Evolutionary conservation across 2,888 invertebrate genomes (phyloP), one percentile per base, ranked within the genome.

Genomic region (Platypus cylindrus): DNA sequence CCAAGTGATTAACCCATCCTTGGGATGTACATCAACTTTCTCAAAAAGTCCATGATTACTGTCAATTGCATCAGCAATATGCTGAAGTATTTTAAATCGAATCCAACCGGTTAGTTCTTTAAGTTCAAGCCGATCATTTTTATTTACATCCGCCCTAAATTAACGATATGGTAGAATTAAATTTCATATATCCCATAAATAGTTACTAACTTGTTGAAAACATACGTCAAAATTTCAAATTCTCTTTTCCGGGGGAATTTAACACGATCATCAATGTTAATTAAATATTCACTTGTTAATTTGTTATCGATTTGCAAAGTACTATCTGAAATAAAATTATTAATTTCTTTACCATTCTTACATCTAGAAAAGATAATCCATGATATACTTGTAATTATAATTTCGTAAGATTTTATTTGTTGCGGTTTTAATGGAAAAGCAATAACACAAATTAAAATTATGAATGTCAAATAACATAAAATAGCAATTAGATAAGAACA

Each of bases 1-100:
- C 85, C 85, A 86, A 1, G 76, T 75, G 23, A 86, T 69, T 30
- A 73, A 67, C 8, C 73, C 75, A 52, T 81, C 77, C 40, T 68
- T 64, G 1, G 78, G 78, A 51, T 71, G 66, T 28, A 65, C 68
- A 49, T 81, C 80, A 26, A 80, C 75, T 23, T 67, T 60, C 13
- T 71, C 68, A 50, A 80, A 81, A 12, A 77, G 59, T 1, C 70
- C 70, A 33, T 73, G 71, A 59, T 80, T 80, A 48, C 72, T 72
- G 51, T 69, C 64, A 45, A 78, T 68, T 0, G 79, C 78, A 36
- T 69, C 65, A 17, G 73, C 68, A 42, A 80, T 76, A 50, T 81
- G 80, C 37, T 77, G 73, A 18, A 71, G 70, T 28, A 79, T 77
- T 58, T 74, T 75, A 9, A 62, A 59, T 43, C 76, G 70, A 17